These are phyloP conservation scores for Monochamus saltuarius DNA, from an alignment of 1,140 invertebrate genomes.

Conservation along the genomic window DNA sequence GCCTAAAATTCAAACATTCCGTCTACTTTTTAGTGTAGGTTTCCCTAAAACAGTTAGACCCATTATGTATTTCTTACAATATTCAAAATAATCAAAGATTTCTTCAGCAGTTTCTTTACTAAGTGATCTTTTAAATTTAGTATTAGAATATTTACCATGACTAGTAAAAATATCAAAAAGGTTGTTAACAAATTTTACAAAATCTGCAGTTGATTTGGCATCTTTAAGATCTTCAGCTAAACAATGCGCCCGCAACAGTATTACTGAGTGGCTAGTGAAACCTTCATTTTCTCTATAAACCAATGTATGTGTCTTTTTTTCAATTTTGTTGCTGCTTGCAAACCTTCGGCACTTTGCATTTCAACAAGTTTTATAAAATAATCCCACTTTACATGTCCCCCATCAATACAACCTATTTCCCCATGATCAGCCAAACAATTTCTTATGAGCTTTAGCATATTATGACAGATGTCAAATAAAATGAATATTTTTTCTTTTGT, in stretches of 20 bases:
- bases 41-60: no score
- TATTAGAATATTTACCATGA: no score
- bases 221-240: no score
- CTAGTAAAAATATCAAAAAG: no score
- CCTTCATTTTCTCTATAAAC: conserved; percentile 41
- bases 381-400: conserved; percentile 25
- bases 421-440: conserved; percentile 20
- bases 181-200: no score
- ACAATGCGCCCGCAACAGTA: conserved; percentile 33
- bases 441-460: conserved; percentile 29
- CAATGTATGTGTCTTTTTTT: conserved; percentile 37
- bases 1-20: no score
- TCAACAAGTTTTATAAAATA: conserved; percentile 22
- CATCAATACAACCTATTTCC: conserved; percentile 1
- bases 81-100: no score
- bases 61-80: no score
- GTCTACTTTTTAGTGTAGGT: no score
- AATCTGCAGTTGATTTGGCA: no score
- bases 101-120: no score
- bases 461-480: conserved; percentile 21
- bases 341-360: conserved; percentile 29
- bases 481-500: conserved; percentile 20
- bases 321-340: conserved; percentile 41
- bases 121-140: no score
- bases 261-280: conserved; percentile 38